These are phyloP conservation scores for Sebastes paucispinis DNA, from an alignment of 2,797 vertebrate genomes.

Conservation along the genomic window DNA sequence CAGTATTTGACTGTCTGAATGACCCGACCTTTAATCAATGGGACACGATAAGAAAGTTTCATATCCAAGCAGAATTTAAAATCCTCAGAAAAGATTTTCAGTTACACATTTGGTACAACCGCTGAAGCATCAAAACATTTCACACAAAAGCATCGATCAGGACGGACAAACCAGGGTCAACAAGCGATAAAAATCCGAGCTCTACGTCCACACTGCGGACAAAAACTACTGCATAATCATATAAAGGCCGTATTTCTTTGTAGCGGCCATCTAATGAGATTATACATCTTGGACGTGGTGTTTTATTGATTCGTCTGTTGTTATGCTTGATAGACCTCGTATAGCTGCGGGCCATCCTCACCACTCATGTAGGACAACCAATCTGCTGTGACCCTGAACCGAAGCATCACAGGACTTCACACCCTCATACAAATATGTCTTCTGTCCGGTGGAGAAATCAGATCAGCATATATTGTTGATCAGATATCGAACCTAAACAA, in stretches of 20 bases:
- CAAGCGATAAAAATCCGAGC: constrained; percentile 43
- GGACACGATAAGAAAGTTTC: constrained; percentile 3
- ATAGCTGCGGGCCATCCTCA: constrained; percentile 44
- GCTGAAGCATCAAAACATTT: constrained; percentile 35
- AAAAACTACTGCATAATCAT: constrained; percentile 55
- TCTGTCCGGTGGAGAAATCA: constrained; percentile 38
- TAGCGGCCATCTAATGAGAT: constrained; percentile 64
- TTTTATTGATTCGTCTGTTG: constrained; percentile 69
- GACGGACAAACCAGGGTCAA: constrained; percentile 43
- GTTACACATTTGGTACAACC: background rate
- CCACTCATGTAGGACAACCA: constrained; percentile 49
- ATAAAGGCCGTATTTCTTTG: constrained; percentile 48
- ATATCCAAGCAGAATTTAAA: background rate
- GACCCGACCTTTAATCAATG: background rate
- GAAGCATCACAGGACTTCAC: constrained; percentile 29
- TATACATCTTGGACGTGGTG: constrained; percentile 58
- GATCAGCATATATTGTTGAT: constrained; percentile 24
- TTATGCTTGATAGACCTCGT: constrained; percentile 53
- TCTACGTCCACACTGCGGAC: constrained; percentile 33
- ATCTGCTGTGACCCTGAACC: constrained; percentile 51
- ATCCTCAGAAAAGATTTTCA: background rate
- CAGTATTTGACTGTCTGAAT: background rate
- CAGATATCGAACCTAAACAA: constrained; percentile 38
- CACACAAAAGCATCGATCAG: constrained; percentile 22
- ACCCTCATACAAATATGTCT: constrained; percentile 26